phyloP scores from a whole-genome alignment of 1,140 invertebrate species.

The Phthorimaea operculella region DNA sequence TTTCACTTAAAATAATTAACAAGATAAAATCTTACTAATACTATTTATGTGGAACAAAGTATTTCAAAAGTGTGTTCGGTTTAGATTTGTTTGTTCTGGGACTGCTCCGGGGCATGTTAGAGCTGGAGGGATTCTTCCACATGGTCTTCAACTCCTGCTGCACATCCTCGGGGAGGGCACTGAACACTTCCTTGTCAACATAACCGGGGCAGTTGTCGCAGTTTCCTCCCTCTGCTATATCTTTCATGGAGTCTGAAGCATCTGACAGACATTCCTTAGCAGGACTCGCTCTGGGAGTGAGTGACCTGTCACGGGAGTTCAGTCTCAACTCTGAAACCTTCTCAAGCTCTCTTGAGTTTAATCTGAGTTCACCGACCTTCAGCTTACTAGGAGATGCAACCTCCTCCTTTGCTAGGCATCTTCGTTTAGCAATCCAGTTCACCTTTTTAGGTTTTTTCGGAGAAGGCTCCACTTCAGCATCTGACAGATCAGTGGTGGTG shows the following conservation, averaged over 20 bases:
- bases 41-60: slow-evolving; percentile 74
- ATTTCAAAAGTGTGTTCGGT: slow-evolving; percentile 70
- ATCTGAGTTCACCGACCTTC: slow-evolving; percentile 70
- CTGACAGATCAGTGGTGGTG: slow-evolving; percentile 65
- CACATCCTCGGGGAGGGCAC: slow-evolving; percentile 70
- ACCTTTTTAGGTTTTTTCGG: slow-evolving; percentile 73
- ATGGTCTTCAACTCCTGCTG: slow-evolving; percentile 72
- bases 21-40: slow-evolving; percentile 62
- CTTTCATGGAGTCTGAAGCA: slow-evolving; percentile 51
- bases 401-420: slow-evolving; percentile 56
- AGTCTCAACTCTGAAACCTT: slow-evolving; percentile 61
- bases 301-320: slow-evolving; percentile 63
- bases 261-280: slow-evolving; percentile 58
- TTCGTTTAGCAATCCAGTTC: slow-evolving; percentile 60
- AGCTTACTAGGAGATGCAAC: slow-evolving; percentile 72
- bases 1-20: slow-evolving; percentile 65
- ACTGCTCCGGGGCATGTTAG: slow-evolving; percentile 51
- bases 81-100: slow-evolving; percentile 59
- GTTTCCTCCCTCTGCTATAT: slow-evolving; percentile 38
- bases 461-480: slow-evolving; percentile 75
- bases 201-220: slow-evolving; percentile 67
- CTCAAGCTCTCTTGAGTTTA: slow-evolving; percentile 69
- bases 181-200: slow-evolving; percentile 72
- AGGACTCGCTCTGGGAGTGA: slow-evolving; percentile 57
- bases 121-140: slow-evolving; percentile 68